Base-by-base conservation (phyloP, 2,888 invertebrate genomes). In the Drosophila robusta region DNA sequence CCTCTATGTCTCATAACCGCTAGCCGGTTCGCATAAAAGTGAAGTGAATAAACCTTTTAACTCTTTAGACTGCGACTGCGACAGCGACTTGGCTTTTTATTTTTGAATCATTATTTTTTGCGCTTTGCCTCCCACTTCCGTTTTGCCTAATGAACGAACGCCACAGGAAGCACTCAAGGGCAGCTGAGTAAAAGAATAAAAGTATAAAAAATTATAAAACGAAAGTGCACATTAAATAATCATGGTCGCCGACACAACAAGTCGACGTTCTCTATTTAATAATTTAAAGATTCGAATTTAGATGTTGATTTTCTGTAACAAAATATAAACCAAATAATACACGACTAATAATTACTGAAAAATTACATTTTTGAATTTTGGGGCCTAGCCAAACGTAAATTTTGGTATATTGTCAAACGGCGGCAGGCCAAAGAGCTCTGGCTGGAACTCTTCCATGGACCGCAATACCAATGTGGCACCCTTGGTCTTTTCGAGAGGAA, bases 341-440 rank as follows among this genome's bases (percentile, higher is more conserved):
- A 11, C 11, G 0, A 32, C 18, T 14, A 16, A 3, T 29, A 32
- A 32, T 45, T 54, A 44, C 5, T 8, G 0, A 11, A 32, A 29
- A 11, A 32, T 12, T 12, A 4, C 12, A 32, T 1, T 3, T 26
- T 14, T 32, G 12, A 1, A 26, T 36, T 44, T 24, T 42, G 7
- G 16, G 12, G 24, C 22, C 22, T 60, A 58, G 4, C 82, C 82
- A 39, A 83, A 81, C 3, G 69, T 63, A 18, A 86, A 86, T 62
- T 70, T 80, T 0, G 62, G 51, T 11, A 46, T 42, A 8, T 36
- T 54, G 2, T 64, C 68, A 7, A 22, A 74, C 14, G 71, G 46
- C 0, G 98, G 98, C 75, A 98, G 92, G 11, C 97, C 97, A 92
- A 97, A 98, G 8, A 94, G 87, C 92, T 97, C 96, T 0, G 97